Evolutionary conservation across 2,113 vertebrate genomes (phyloP).

Genomic region (Leptobrachium ailaonicum): DNA sequence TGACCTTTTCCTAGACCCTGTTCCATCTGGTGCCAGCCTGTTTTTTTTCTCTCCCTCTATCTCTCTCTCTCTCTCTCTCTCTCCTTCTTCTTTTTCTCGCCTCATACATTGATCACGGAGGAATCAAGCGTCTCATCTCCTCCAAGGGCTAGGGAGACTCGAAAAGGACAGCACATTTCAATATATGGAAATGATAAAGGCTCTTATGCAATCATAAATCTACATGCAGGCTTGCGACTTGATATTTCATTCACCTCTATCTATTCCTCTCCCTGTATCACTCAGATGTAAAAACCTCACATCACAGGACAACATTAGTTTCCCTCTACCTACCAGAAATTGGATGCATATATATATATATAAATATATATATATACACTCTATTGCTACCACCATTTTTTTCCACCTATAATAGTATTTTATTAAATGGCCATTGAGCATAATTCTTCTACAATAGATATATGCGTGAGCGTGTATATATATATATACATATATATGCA

Average conservation of each 20-base stretch:
- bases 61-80: conserved; percentile 39
- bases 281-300: conserved; percentile 66
- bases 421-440: background rate
- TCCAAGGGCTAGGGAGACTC: conserved; percentile 71
- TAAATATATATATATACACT: conserved; percentile 6
- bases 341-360: conserved; percentile 12
- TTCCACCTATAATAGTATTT: background rate
- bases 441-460: background rate
- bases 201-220: conserved; percentile 85
- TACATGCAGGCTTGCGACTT: conserved; percentile 74
- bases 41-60: conserved; percentile 52
- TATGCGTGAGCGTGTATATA: background rate
- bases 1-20: conserved; percentile 86
- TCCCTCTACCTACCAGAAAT: conserved; percentile 21
- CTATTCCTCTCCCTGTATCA: conserved; percentile 58
- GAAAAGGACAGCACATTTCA: conserved; percentile 77
- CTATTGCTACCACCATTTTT: background rate
- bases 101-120: conserved; percentile 85
- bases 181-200: conserved; percentile 81
- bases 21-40: conserved; percentile 90
- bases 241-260: conserved; percentile 75
- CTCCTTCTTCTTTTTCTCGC: conserved; percentile 61
- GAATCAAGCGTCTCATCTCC: conserved; percentile 70
- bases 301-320: conserved; percentile 57
- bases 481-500: too few relatives aligned